Conservation (phyloP, 2,888 invertebrate species). For the Drosophila glabriapex region DNA sequence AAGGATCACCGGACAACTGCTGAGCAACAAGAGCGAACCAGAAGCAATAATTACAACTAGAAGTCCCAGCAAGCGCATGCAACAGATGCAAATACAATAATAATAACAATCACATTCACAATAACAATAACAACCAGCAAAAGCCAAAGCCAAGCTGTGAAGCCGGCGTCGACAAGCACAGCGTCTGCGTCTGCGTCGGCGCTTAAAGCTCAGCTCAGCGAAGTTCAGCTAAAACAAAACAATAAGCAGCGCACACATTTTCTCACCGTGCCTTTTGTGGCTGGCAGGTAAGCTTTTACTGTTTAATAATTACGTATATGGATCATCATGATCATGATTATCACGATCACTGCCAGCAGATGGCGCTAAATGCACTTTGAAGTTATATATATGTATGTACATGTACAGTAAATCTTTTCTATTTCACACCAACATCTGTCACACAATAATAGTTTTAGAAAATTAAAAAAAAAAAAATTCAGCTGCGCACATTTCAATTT, state of each 20-base stretch:
- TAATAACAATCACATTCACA: constrained; percentile 7
- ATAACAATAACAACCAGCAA: constrained; percentile 3
- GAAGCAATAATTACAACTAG: constrained; percentile 13
- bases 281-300: constrained; percentile 51
- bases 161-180: constrained; percentile 26
- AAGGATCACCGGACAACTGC: constrained; percentile 21
- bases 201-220: constrained; percentile 37
- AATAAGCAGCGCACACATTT: neutral
- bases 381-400: neutral
- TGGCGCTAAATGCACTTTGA: constrained; percentile 15
- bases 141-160: constrained; percentile 5
- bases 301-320: constrained; percentile 1
- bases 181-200: constrained; percentile 37
- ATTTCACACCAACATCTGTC: neutral
- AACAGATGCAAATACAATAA: constrained; percentile 41
- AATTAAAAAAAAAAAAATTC: neutral
- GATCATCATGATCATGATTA: neutral
- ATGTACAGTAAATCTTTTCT: neutral
- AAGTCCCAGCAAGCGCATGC: constrained; percentile 32
- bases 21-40: constrained; percentile 17
- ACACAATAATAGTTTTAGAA: neutral
- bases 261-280: constrained; percentile 12
- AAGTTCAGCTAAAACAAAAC: constrained; percentile 30
- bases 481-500: neutral
- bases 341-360: neutral